Evolutionary conservation across 1,140 invertebrate genomes (phyloP).

Genomic region (Eupristina koningsbergeri): DNA sequence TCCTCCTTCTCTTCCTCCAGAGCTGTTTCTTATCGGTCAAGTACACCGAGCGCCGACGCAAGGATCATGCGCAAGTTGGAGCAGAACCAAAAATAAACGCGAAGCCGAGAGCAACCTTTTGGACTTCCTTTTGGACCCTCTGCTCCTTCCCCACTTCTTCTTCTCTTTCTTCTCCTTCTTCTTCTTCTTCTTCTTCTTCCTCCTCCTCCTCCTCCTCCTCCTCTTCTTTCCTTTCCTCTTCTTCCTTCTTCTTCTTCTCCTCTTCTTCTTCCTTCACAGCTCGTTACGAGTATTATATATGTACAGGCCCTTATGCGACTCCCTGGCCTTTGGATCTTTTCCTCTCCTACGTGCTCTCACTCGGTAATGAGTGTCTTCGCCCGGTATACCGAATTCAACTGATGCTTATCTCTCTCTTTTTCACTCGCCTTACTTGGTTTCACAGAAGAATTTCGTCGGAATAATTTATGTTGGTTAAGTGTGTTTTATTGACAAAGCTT

Average conservation of each 20-base stretch:
- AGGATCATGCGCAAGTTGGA: neutral
- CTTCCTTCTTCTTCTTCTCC: neutral
- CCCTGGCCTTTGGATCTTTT: constrained; percentile 17
- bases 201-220: too few relatives aligned
- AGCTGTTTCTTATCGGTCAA: constrained; percentile 42
- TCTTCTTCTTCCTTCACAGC: neutral
- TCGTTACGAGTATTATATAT: constrained; percentile 25
- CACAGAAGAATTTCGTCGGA: constrained; percentile 18
- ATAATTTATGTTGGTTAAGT: constrained; percentile 35
- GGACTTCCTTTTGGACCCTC: constrained; percentile 30
- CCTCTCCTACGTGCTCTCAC: constrained; percentile 29
- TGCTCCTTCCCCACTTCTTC: constrained; percentile 1
- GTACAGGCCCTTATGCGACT: constrained; percentile 16
- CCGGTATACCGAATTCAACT: constrained; percentile 29
- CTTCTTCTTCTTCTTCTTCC: neutral
- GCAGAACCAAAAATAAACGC: constrained; percentile 40
- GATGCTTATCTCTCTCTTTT: constrained; percentile 35
- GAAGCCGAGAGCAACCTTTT: neutral
- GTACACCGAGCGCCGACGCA: constrained; percentile 4
- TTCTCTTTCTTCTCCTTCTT: neutral
- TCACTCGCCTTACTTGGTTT: constrained; percentile 10
- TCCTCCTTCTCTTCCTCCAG: neutral
- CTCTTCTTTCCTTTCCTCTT: neutral
- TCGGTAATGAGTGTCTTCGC: constrained; percentile 30
- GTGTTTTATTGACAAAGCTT: constrained; percentile 27